phyloP scores from a whole-genome alignment of 30 jellyfish, hydroid and myxozoan genomes.

The Pseudorhiza aurosa region DNA sequence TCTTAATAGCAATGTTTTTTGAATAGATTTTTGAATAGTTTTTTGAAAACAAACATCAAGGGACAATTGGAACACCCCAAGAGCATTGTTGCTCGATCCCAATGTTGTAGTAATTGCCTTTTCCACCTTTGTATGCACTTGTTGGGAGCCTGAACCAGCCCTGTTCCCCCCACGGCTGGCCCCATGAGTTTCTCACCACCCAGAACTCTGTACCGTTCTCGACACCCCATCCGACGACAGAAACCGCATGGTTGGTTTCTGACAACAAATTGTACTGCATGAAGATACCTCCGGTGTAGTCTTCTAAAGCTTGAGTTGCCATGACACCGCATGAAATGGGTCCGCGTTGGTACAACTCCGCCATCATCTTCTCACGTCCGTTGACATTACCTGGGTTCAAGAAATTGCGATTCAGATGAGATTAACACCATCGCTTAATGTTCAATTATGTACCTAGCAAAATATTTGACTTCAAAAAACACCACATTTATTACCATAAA shows the following conservation, averaged over 20 bases:
- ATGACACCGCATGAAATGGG: slow-evolving; percentile 94
- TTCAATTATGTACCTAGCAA: too few relatives aligned
- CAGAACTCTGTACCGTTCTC: slow-evolving; percentile 94
- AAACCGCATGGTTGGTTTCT: slow-evolving; percentile 67
- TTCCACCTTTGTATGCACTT: slow-evolving; percentile 81
- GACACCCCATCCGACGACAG: slow-evolving; percentile 98
- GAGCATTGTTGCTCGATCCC: slow-evolving; percentile 89
- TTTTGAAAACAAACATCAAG: too few relatives aligned
- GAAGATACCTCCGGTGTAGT: slow-evolving; percentile 78
- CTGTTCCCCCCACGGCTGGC: slow-evolving; percentile 97
- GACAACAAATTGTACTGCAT: slow-evolving; percentile 45
- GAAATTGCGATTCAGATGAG: background rate
- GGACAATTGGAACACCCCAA: too few relatives aligned
- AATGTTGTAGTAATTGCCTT: slow-evolving; percentile 77
- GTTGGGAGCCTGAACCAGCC: slow-evolving; percentile 93
- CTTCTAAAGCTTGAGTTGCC: slow-evolving; percentile 84
- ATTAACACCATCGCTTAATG: background rate
- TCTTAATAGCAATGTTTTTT: too few relatives aligned
- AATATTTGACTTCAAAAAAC: too few relatives aligned
- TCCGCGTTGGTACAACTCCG: slow-evolving; percentile 87
- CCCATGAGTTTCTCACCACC: slow-evolving; percentile 98
- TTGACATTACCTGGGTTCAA: slow-evolving; percentile 80
- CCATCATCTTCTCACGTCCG: slow-evolving; percentile 96
- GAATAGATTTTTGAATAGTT: too few relatives aligned
- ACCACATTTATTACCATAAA: too few relatives aligned